Evolutionary conservation across 2,113 vertebrate species (phyloP).

Genomic region (Lophius piscatorius): DNA sequence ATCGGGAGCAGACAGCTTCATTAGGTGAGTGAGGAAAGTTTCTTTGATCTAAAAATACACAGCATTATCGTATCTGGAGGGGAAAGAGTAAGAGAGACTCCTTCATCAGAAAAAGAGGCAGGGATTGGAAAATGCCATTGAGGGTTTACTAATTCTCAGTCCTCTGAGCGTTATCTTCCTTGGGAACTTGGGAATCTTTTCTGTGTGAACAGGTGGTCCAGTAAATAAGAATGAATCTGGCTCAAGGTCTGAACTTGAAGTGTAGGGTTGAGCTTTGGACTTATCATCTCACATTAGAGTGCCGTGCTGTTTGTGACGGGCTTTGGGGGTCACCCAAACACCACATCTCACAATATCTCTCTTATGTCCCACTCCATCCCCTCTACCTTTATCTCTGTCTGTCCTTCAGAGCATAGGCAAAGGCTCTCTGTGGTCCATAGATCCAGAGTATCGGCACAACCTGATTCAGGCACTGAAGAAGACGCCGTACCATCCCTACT

Average conservation of each 20-base stretch:
- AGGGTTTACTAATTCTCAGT: conserved; percentile 36
- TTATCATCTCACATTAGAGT: no score
- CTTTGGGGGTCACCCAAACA: conserved; percentile 21
- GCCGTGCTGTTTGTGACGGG: conserved; percentile 43
- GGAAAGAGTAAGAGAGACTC: conserved; percentile 67
- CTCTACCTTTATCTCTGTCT: conserved; percentile 20
- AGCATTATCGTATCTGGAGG: conserved; percentile 57
- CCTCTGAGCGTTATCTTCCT: conserved; percentile 24
- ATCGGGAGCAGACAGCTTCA: conserved; percentile 74
- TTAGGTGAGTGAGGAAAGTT: conserved; percentile 63
- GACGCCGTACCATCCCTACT: conserved; percentile 96
- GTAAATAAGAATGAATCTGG: conserved; percentile 41
- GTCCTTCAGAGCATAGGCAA: conserved; percentile 95
- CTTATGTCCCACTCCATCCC: neutral
- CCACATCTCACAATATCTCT: conserved; percentile 30
- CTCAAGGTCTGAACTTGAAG: conserved; percentile 26
- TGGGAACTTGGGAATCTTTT: conserved; percentile 24
- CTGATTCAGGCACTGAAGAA: conserved; percentile 99
- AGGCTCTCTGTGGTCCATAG: conserved; percentile 99
- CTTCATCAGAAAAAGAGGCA: conserved; percentile 61
- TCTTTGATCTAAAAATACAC: conserved; percentile 80
- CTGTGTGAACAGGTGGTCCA: conserved; percentile 38
- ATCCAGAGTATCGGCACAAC: conserved; percentile 99
- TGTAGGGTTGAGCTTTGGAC: no score
- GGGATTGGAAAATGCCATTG: conserved; percentile 28